Evolutionary conservation across 2,888 invertebrate genomes (phyloP).

Genomic region (Synergus umbraculus): DNA sequence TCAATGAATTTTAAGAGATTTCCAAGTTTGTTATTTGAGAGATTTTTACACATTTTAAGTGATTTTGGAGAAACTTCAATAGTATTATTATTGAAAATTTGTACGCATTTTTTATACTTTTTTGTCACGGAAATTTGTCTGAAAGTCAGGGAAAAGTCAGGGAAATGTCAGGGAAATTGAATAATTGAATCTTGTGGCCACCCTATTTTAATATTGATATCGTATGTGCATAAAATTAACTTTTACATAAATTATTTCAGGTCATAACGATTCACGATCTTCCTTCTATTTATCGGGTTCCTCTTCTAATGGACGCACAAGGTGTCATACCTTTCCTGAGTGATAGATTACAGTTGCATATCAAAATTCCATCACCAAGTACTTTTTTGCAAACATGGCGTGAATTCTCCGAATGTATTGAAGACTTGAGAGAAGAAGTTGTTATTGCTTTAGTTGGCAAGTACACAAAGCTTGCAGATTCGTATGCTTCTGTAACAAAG

Average conservation of each 20-base stretch:
- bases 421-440: constrained; percentile 90
- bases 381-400: constrained; percentile 94
- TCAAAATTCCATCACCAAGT: constrained; percentile 82
- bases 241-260: constrained; percentile 77
- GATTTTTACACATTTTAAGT: too few relatives aligned
- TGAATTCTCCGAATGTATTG: constrained; percentile 90
- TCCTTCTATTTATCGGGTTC: constrained; percentile 96
- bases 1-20: too few relatives aligned
- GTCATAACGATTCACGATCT: constrained; percentile 97
- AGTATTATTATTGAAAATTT: too few relatives aligned
- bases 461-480: constrained; percentile 96
- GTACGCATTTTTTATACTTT: too few relatives aligned
- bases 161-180: too few relatives aligned
- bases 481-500: constrained; percentile 97
- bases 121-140: too few relatives aligned
- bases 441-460: constrained; percentile 96
- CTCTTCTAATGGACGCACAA: constrained; percentile 94
- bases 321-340: constrained; percentile 91
- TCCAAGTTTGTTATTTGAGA: too few relatives aligned
- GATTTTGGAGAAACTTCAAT: too few relatives aligned
- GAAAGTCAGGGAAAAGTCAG: too few relatives aligned
- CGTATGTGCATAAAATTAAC: not conserved
- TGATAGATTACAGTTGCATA: constrained; percentile 86
- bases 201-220: not conserved
- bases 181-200: not conserved